Evolutionary conservation across 2,888 invertebrate genomes (phyloP), one percentile per base, ranked within the genome.

Genomic region (Sussaba pulchella): DNA sequence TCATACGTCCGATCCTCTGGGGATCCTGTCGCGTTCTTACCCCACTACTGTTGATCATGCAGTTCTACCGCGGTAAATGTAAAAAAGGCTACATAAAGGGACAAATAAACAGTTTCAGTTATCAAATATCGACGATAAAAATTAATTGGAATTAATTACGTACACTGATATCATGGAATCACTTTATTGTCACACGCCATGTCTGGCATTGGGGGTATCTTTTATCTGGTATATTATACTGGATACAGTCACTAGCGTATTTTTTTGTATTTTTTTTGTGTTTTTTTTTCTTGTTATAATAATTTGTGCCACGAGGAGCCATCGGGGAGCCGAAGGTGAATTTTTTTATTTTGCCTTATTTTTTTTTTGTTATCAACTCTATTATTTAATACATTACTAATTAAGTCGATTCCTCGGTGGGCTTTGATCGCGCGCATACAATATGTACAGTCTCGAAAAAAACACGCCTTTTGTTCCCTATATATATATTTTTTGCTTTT

Each of bases 171-270:
- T 90, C 89, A 90, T 90, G 90, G 91, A 91, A 91, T 91, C 90
- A 91, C 89, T 91, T 91, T 91, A 91, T 91, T 91, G 91, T 91
- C 91, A 91, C 91, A 89, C 90, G 91, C 91, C 91, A 91, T 89
- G 85, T 88, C 89, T 91, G 91, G 91, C 90, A 90, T 91, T 89
- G 86, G 88, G 91, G 91, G 89, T 90, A 91, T 90, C 88, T 91
- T 91, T 91, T 89, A 90, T 89, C 88, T 88, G 89, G 87, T 90
- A 88, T 88, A 89, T 88, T 89, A 90, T 90, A 91, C 87, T 90
- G 88, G 88, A 91, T 91, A 91, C 91, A 91, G 87, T 91, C 89
- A 88, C 91, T 91, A 90, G 91, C 88, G 88, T 89, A 5, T 31
- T 88, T 87, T 83, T n/a, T n/a, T n/a, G n/a, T n/a, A n/a, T n/a